Conservation (phyloP, 2,888 invertebrate genomes). For the Nebria brevicollis region DNA sequence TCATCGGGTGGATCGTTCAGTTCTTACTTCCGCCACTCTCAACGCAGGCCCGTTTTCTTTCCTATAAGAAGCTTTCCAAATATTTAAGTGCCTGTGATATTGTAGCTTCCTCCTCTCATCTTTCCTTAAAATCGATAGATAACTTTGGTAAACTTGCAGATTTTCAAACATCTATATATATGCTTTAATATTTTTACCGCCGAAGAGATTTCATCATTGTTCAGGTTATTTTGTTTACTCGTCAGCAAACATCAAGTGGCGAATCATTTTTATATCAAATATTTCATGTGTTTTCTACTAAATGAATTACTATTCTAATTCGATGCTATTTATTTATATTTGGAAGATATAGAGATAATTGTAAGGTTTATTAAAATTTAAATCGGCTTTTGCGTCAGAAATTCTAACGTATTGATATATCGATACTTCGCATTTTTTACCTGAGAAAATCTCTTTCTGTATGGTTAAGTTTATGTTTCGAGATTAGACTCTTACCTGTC, state of each 20-base stretch:
- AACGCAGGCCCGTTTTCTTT: background rate
- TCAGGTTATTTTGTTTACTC: background rate
- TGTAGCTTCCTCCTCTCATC: background rate
- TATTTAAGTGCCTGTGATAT: constrained; percentile 39
- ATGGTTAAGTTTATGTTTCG: background rate
- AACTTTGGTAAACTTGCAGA: constrained; percentile 1
- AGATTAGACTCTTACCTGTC: background rate
- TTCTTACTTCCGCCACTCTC: background rate
- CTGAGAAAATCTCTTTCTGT: no score
- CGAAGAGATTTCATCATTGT: background rate
- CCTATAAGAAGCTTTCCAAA: constrained; percentile 30
- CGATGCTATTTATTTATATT: no score
- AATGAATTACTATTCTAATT: no score
- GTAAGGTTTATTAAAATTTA: no score
- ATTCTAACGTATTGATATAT: no score
- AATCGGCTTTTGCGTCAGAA: no score
- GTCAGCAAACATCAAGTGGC: no score
- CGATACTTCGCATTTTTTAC: no score
- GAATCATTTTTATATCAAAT: no score
- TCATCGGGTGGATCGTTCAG: constrained; percentile 32
- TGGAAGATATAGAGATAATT: no score
- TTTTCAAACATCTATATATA: background rate
- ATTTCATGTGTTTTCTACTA: no score
- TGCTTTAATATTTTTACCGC: background rate
- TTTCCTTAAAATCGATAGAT: background rate